Base-by-base conservation (phyloP, 2,888 invertebrate genomes). In the Mythimna impura region DNA sequence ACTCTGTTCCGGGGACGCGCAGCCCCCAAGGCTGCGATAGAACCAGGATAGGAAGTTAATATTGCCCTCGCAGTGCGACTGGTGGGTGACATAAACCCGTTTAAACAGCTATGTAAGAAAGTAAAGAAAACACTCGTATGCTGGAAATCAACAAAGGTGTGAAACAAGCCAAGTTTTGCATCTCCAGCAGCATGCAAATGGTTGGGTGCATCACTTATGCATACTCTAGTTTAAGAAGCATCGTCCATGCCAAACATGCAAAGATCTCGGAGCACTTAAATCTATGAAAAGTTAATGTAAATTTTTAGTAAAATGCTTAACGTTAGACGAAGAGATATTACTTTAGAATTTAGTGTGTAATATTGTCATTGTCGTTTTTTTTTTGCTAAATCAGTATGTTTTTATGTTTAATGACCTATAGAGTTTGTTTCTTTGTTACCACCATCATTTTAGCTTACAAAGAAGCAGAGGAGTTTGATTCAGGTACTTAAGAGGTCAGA, bases 261-360 rank as follows among this genome's bases (percentile, higher is more conserved):
- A 40, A 60, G 69, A 68, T 73, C 58, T 70, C 8, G 20, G 3
- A 34, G 58, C 58, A 73, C 73, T 79, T 77, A 66, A 25, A 63
- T 50, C 34, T 63, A 66, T 82, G 76, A 72, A 80, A 82, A 80
- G 57, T 82, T 76, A 9, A 82, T 80, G 70, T 66, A 62, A 77
- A 80, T 54, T 63, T 54, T 67, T 40, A 30, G 17, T 22, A 79
- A 66, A 55, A 58, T 62, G 17, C 36, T 78, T 54, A 75, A 20
- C 17, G 34, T 52, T 43, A 34, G n/a, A 50, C 5, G 7, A 50
- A 47, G 3, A 40, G 0, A 61, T 61, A 22, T 40, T 22, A 9
- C 58, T 20, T 34, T 10, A 58, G 20, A 10, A 58, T 58, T 20
- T 30, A 30, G 30, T 17, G 5, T 34, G 20, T 9, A 7, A 57